These are phyloP conservation scores for Euborellia annulipes DNA, from an alignment of 1,140 invertebrate genomes.

Conservation along the genomic window DNA sequence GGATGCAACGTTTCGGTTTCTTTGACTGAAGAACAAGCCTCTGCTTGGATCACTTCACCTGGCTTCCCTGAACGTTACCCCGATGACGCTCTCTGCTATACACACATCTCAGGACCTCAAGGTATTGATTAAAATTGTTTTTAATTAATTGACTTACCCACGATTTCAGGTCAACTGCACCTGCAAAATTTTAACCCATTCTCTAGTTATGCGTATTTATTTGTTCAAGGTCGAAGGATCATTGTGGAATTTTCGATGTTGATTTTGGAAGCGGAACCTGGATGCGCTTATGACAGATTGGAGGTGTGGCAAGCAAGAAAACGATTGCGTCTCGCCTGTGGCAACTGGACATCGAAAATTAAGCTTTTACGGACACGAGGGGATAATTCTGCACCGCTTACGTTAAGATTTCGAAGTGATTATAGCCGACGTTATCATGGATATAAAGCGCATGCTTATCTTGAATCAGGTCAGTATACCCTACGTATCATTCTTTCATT, in stretches of 20 bases:
- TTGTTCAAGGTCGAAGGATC: slow-evolving; percentile 32
- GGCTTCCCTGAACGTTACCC: slow-evolving; percentile 52
- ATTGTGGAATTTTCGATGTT: slow-evolving; percentile 51
- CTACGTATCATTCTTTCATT: too few species aligned
- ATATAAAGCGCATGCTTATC: slow-evolving; percentile 44
- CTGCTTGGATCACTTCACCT: slow-evolving; percentile 43
- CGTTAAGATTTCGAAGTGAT: slow-evolving; percentile 50
- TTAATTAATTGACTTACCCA: too few species aligned
- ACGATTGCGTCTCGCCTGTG: slow-evolving; percentile 29
- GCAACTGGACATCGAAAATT: slow-evolving; percentile 52
- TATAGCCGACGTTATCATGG: slow-evolving; percentile 53
- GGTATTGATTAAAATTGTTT: too few species aligned
- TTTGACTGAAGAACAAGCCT: slow-evolving; percentile 36
- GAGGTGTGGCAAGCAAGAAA: too few species aligned
- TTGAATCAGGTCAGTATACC: slow-evolving; percentile 43
- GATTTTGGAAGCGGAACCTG: slow-evolving; percentile 46
- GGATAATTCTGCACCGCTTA: slow-evolving; percentile 34
- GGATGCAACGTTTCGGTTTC: slow-evolving; percentile 45
- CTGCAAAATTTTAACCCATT: too few species aligned
- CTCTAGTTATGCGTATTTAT: too few species aligned
- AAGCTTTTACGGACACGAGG: slow-evolving; percentile 43
- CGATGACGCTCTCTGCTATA: slow-evolving; percentile 46
- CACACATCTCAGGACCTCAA: slow-evolving; percentile 35
- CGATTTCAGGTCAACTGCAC: too few species aligned
- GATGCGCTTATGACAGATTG: slow-evolving; percentile 18